Evolutionary conservation across 2,888 invertebrate genomes (phyloP).

Genomic region (Machimus rusticus): DNA sequence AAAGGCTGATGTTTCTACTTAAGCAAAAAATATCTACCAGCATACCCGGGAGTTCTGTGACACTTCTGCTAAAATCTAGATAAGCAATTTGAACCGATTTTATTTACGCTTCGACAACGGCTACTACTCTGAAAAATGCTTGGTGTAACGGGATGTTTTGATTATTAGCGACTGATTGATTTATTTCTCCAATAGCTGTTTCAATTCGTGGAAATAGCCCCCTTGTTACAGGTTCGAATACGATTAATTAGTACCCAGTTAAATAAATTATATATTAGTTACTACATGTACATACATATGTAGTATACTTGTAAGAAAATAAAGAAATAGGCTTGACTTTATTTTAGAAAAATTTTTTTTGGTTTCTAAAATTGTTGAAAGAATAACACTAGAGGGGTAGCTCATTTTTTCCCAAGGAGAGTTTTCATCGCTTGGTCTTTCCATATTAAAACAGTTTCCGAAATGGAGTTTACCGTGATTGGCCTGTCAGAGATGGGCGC

Average conservation of each 20-base stretch:
- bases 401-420: too few relatives aligned
- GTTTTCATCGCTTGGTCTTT: too few relatives aligned
- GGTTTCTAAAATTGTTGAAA: too few relatives aligned
- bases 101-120: neutral
- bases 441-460: too few relatives aligned
- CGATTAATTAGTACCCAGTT: neutral
- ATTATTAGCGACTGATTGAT: neutral
- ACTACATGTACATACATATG: too few relatives aligned
- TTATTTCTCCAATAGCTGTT: neutral
- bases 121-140: neutral
- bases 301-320: too few relatives aligned
- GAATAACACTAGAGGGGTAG: too few relatives aligned
- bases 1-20: conserved; percentile 4
- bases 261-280: neutral
- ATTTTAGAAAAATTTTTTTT: too few relatives aligned
- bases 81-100: neutral
- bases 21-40: neutral
- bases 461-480: too few relatives aligned
- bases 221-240: neutral
- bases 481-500: too few relatives aligned
- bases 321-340: too few relatives aligned
- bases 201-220: neutral
- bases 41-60: neutral
- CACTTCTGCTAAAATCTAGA: neutral
- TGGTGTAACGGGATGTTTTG: neutral